Conservation (phyloP, 2,888 invertebrate genomes). For the Tenodera sinensis region DNA sequence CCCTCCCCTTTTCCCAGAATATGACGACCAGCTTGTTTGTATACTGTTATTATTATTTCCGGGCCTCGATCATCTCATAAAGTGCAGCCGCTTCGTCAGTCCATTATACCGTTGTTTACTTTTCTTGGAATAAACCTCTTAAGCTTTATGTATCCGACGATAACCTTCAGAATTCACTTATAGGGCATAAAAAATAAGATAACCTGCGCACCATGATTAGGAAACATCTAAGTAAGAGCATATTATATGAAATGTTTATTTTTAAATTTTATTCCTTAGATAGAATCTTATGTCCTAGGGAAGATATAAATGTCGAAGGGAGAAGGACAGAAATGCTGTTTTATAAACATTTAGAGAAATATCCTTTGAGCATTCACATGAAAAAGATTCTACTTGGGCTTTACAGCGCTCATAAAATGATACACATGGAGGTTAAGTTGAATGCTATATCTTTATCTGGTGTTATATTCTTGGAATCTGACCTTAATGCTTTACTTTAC, state of each 20-base stretch:
- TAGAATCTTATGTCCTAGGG: not conserved
- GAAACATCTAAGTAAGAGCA: not conserved
- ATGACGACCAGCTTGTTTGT: not conserved
- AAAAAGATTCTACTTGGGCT: not conserved
- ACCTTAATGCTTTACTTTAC: not conserved
- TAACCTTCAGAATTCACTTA: not conserved
- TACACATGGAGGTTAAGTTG: not conserved
- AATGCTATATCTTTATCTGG: not conserved
- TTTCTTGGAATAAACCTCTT: not conserved
- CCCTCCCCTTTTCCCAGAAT: not conserved
- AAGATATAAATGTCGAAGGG: not conserved
- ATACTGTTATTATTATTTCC: not conserved
- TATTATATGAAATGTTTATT: not conserved
- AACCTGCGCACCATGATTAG: not conserved
- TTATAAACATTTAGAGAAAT: not conserved
- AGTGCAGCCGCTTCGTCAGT: not conserved
- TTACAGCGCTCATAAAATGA: not conserved
- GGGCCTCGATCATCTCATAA: not conserved
- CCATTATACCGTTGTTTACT: not conserved
- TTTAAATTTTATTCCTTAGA: not conserved
- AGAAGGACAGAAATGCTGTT: not conserved
- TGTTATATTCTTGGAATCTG: not conserved
- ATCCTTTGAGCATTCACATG: not conserved
- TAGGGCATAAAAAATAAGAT: not conserved
- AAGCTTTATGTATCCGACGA: not conserved